Evolutionary conservation across 2,797 vertebrate genomes (phyloP), one percentile per base, ranked within the genome.

Genomic region (Ispidina picta): DNA sequence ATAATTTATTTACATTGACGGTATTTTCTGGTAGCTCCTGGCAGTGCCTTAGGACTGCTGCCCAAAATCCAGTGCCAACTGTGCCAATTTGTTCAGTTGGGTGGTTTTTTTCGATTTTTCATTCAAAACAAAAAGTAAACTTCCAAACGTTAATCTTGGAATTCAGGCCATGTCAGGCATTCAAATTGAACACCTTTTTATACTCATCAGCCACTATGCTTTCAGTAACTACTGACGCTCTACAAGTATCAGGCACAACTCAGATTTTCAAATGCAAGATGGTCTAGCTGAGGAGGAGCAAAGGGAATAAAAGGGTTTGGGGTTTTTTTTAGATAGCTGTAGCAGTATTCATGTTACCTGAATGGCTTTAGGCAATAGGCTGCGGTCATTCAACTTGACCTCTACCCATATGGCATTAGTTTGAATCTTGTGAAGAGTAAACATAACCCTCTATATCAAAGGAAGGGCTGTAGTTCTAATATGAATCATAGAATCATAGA

Each of bases 361-460:
- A 86, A 92, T 64, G 71, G 85, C 88, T 93, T 86, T 84, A 68
- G 71, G 90, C 88, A 88, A 86, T 79, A 77, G 66, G 46, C 86
- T 84, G 41, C 1, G 3, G 92, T 93, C 83, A 84, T 74, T 77
- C 81, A 65, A 69, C 26, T 33, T 84, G 86, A 90, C 83, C 90
- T 88, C 75, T 84, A 66, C 62, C 49, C 88, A 90, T 90, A 93
- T 80, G 77, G 90, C 86, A 96, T 83, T 60, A 82, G 56, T 96
- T 91, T 93, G 90, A 82, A 48, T 82, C 78, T 88, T 91, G 83
- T 79, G 92, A 90, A 68, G 20, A 51, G 60, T 46, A 88, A 84
- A 76, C 82, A 76, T 13, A 82, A 60, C 52, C 26, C 18, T 59
- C 10, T 37, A 20, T 92, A 82, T 86, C 81, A 92, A 88, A 93